These are phyloP conservation scores for Zoanthus gigantus DNA, from an alignment of 92 coral and sea anemone species.

Conservation along the genomic window DNA sequence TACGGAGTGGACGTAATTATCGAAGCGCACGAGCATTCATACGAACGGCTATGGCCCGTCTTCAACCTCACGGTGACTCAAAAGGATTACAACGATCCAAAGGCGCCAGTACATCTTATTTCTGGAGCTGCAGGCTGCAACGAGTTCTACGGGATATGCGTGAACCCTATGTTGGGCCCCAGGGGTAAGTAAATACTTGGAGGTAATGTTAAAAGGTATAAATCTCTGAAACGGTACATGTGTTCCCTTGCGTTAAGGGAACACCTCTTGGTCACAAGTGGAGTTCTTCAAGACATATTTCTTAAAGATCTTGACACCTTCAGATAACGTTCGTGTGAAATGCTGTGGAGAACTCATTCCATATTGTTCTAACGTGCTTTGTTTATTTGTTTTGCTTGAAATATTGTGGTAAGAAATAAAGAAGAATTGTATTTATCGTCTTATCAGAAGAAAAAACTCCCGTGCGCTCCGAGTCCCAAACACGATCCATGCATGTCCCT, in stretches of 20 bases:
- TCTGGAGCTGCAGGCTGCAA: slow-evolving; percentile 91
- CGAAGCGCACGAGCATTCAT: slow-evolving; percentile 89
- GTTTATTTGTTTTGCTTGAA: too few relatives aligned
- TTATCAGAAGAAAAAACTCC: too few relatives aligned
- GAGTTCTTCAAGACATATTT: too few relatives aligned
- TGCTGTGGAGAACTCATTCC: too few relatives aligned
- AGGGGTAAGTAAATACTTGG: slow-evolving; percentile 62
- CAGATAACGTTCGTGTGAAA: too few relatives aligned
- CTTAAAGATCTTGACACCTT: too few relatives aligned
- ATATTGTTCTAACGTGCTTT: too few relatives aligned
- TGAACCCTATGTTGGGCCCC: slow-evolving; percentile 84
- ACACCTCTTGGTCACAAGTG: not conserved
- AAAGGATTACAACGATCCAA: slow-evolving; percentile 72
- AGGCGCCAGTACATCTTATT: slow-evolving; percentile 80
- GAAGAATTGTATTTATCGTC: too few relatives aligned
- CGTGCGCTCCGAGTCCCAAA: too few relatives aligned
- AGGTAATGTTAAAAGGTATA: not conserved
- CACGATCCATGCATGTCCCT: too few relatives aligned
- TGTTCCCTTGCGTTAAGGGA: not conserved
- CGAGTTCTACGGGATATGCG: slow-evolving; percentile 76
- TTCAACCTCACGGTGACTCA: slow-evolving; percentile 74
- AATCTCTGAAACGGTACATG: not conserved
- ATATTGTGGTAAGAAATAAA: too few relatives aligned
- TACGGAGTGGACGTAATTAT: slow-evolving; percentile 82
- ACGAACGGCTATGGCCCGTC: slow-evolving; percentile 88